Percentiles rank a stretch among this genome's conserved stretches.
Evolutionary conservation across 2,113 vertebrate species (phyloP).

Genomic region (Perca schrenkii): DNA sequence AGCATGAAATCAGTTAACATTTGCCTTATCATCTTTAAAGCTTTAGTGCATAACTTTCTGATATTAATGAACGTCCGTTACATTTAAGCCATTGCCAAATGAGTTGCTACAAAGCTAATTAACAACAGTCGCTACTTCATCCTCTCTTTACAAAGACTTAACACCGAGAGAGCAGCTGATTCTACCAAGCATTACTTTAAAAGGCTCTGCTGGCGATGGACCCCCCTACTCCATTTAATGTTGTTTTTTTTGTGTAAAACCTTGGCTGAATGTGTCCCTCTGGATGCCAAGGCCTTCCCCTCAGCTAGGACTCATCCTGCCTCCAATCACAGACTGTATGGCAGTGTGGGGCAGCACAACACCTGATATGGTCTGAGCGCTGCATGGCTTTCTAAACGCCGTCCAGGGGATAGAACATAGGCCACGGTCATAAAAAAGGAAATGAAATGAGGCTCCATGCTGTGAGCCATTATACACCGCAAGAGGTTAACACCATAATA

Average conservation of each 20-base stretch:
- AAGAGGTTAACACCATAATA: slow-evolving; percentile 81
- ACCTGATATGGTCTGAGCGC: slow-evolving; percentile 67
- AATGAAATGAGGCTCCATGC: slow-evolving; percentile 69
- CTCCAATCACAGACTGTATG: slow-evolving; percentile 42
- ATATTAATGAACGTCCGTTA: no score
- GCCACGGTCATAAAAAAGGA: slow-evolving; percentile 48
- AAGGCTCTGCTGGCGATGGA: slow-evolving; percentile 43
- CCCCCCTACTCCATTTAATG: slow-evolving; percentile 1
- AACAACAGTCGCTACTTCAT: neutral
- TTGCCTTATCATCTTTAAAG: no score
- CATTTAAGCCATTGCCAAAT: no score
- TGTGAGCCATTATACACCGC: slow-evolving; percentile 68
- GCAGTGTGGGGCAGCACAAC: slow-evolving; percentile 53
- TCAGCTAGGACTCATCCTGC: slow-evolving; percentile 39
- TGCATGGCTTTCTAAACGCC: slow-evolving; percentile 47
- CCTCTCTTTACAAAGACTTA: slow-evolving; percentile 27
- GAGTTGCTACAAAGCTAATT: no score
- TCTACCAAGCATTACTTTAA: slow-evolving; percentile 58
- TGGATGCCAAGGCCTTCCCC: slow-evolving; percentile 56
- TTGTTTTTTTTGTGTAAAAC: slow-evolving; percentile 52
- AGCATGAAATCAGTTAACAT: no score
- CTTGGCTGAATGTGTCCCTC: slow-evolving; percentile 59
- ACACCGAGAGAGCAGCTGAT: slow-evolving; percentile 14
- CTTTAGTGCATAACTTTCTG: no score
- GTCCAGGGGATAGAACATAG: slow-evolving; percentile 42